These are phyloP conservation scores for Perizoma flavofasciatum DNA, from an alignment of 2,888 invertebrate species.

Conservation along the genomic window DNA sequence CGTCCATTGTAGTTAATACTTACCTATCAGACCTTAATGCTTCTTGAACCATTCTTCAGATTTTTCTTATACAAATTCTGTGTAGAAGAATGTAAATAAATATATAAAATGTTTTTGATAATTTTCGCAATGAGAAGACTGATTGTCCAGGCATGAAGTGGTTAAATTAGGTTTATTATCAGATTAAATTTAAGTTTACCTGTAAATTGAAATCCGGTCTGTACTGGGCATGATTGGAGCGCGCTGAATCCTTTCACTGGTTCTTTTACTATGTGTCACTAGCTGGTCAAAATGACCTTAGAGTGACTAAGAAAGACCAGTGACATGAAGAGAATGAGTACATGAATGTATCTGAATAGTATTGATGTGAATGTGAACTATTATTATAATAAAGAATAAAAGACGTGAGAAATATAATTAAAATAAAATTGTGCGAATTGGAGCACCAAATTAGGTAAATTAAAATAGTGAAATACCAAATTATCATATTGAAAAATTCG, in stretches of 20 bases:
- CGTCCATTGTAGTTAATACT: conserved; percentile 55
- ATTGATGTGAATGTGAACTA: conserved; percentile 33
- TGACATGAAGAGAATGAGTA: neutral
- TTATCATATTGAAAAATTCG: conserved; percentile 6
- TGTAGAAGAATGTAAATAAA: conserved; percentile 62
- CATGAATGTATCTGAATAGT: conserved; percentile 40
- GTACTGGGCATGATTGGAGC: conserved; percentile 39
- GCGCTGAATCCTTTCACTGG: too few relatives aligned
- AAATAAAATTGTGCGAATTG: neutral
- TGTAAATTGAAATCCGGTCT: conserved; percentile 62
- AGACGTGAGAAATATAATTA: conserved; percentile 13
- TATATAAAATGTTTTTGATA: conserved; percentile 67
- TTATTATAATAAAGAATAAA: conserved; percentile 3
- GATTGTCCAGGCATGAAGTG: conserved; percentile 79
- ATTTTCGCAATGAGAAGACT: conserved; percentile 83
- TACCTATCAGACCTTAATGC: conserved; percentile 3
- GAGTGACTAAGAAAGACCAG: neutral
- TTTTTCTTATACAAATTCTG: conserved; percentile 53
- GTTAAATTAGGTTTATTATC: conserved; percentile 72
- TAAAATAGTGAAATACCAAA: conserved; percentile 19
- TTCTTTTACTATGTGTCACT: too few relatives aligned
- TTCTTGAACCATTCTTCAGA: conserved; percentile 1
- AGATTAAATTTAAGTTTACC: conserved; percentile 71
- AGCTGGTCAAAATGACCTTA: too few relatives aligned
- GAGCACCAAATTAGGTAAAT: conserved; percentile 13